Conservation (phyloP, 30 jellyfish, hydroid and myxozoan genomes). For the Sanderia malayensis region DNA sequence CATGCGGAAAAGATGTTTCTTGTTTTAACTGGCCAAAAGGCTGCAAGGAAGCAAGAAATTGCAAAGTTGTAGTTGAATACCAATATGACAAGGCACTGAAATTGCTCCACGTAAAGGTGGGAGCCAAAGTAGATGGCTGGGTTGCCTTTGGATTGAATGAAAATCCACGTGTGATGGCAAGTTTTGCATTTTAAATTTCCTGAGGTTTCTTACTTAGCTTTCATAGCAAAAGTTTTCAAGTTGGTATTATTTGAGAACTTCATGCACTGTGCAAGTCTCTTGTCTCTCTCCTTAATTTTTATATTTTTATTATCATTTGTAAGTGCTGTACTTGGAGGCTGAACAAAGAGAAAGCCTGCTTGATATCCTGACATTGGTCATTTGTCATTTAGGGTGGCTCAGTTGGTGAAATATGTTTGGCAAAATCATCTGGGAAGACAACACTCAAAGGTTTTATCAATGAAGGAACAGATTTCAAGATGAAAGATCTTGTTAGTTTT, state of each 20-base stretch:
- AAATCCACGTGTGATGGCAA: slow-evolving; percentile 46
- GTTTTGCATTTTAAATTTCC: not conserved
- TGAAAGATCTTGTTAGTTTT: slow-evolving; percentile 35
- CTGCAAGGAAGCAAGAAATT: slow-evolving; percentile 2
- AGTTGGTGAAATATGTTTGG: slow-evolving; percentile 50
- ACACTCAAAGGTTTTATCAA: slow-evolving; percentile 25
- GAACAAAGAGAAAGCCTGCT: not conserved
- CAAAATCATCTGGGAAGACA: not conserved
- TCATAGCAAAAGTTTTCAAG: not conserved
- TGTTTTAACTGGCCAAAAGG: slow-evolving; percentile 49
- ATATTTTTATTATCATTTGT: not conserved
- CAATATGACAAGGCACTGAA: not conserved
- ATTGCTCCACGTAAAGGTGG: not conserved
- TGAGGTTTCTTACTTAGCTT: not conserved
- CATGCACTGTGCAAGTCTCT: not conserved
- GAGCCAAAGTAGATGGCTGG: slow-evolving; percentile 47
- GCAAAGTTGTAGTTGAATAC: slow-evolving; percentile 16
- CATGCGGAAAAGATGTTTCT: slow-evolving; percentile 23
- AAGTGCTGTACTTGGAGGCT: not conserved
- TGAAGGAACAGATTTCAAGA: slow-evolving; percentile 39
- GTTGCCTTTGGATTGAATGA: slow-evolving; percentile 51
- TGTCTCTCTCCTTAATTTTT: not conserved
- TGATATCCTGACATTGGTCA: not conserved
- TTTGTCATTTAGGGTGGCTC: slow-evolving; percentile 45
- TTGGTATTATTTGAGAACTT: not conserved